phyloP scores from a whole-genome alignment of 2,888 invertebrate species.

The Operophtera brumata region DNA sequence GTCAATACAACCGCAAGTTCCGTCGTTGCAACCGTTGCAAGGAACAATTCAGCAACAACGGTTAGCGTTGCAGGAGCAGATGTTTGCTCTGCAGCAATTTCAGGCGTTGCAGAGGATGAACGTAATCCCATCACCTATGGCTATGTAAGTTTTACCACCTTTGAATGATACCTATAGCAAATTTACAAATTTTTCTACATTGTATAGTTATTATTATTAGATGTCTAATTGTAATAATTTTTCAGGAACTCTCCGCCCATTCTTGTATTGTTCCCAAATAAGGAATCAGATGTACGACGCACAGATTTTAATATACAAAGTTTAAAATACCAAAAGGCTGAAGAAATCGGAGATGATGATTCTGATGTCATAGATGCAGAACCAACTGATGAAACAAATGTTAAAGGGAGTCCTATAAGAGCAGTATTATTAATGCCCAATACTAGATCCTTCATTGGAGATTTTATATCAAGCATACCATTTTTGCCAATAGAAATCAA shows the following conservation, averaged over 20 bases:
- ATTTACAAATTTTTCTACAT: not conserved
- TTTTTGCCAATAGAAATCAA: conserved; percentile 83
- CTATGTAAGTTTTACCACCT: conserved; percentile 43
- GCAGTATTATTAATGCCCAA: conserved; percentile 48
- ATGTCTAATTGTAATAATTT: conserved; percentile 2
- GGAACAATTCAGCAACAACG: conserved; percentile 28
- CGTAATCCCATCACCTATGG: conserved; percentile 37
- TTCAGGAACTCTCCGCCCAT: conserved; percentile 52
- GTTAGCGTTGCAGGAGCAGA: conserved; percentile 25
- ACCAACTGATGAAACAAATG: conserved; percentile 20
- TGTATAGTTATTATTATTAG: not conserved
- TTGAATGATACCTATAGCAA: not conserved
- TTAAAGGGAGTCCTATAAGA: conserved; percentile 31
- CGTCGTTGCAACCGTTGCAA: conserved; percentile 14
- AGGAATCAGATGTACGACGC: conserved; percentile 25
- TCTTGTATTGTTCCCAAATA: conserved; percentile 43
- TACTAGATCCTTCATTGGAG: conserved; percentile 59
- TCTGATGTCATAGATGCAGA: conserved; percentile 60
- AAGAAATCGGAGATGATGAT: conserved; percentile 45
- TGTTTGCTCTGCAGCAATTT: conserved; percentile 35
- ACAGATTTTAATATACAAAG: conserved; percentile 30
- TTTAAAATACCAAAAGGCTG: conserved; percentile 36
- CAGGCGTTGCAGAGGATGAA: conserved; percentile 43
- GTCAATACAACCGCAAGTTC: conserved; percentile 26
- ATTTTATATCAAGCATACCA: conserved; percentile 75